Conservation (phyloP, 2,797 vertebrate genomes). For the Gobio occitaniae region DNA sequence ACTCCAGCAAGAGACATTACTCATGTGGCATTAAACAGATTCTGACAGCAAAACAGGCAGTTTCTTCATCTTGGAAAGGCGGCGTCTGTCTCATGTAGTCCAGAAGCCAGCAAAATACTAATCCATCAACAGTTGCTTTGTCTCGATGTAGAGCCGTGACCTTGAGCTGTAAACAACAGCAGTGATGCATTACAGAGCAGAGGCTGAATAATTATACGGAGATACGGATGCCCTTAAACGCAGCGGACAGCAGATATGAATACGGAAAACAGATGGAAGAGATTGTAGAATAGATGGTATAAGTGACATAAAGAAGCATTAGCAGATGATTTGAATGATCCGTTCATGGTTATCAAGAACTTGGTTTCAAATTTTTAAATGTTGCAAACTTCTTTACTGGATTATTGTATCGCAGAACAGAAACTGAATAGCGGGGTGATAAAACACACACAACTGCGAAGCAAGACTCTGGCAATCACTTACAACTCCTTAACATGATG, state of each 20-base stretch:
- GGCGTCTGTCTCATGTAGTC: slow-evolving; percentile 68
- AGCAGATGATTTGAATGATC: neutral
- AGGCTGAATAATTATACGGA: slow-evolving; percentile 69
- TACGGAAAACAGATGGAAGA: slow-evolving; percentile 44
- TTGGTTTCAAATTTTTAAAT: neutral
- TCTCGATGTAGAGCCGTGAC: slow-evolving; percentile 64
- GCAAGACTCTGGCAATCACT: neutral
- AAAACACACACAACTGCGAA: neutral
- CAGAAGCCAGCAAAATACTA: slow-evolving; percentile 65
- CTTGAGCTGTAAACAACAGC: slow-evolving; percentile 72
- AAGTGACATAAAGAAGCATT: slow-evolving; percentile 6
- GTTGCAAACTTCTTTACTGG: neutral
- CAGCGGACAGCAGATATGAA: slow-evolving; percentile 42
- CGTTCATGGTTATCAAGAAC: neutral
- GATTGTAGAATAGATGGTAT: slow-evolving; percentile 22
- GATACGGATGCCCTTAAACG: slow-evolving; percentile 59
- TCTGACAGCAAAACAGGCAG: slow-evolving; percentile 58
- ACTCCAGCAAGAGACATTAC: slow-evolving; percentile 40
- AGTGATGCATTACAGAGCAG: slow-evolving; percentile 69
- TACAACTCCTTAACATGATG: neutral
- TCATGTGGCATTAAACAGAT: slow-evolving; percentile 47
- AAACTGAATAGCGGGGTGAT: neutral
- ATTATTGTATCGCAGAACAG: neutral
- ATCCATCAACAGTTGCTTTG: slow-evolving; percentile 71
- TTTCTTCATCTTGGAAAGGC: slow-evolving; percentile 63